These are phyloP conservation scores for Ferrisia virgata DNA, from an alignment of 2,888 invertebrate species.

Conservation along the genomic window DNA sequence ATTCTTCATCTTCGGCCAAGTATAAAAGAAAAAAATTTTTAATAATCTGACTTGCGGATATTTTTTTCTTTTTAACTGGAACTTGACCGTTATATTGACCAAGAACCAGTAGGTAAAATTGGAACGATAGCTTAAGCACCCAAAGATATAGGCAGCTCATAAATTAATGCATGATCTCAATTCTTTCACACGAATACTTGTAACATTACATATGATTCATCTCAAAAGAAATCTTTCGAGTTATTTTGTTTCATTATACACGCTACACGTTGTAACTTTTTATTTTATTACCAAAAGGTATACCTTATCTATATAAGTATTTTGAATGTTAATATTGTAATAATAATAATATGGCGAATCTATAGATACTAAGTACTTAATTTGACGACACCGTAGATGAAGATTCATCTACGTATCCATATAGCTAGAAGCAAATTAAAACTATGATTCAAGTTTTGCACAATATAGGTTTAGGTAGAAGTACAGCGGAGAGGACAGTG, in stretches of 20 bases:
- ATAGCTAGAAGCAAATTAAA: background rate
- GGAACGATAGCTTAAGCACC: slow-evolving; percentile 6
- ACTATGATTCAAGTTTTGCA: slow-evolving; percentile 26
- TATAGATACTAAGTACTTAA: background rate
- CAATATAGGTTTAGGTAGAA: background rate
- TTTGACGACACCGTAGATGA: background rate
- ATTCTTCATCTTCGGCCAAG: background rate
- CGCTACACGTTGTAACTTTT: background rate
- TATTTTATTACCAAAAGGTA: background rate
- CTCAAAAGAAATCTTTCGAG: background rate
- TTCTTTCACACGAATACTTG: background rate
- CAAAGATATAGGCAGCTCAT: background rate
- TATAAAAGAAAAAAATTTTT: background rate
- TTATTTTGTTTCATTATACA: background rate
- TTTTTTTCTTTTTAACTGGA: background rate
- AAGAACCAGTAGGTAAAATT: slow-evolving; percentile 12
- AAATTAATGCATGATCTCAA: background rate
- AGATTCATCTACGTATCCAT: background rate
- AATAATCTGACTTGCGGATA: background rate
- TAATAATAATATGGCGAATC: too few species aligned
- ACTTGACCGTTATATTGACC: slow-evolving; percentile 33
- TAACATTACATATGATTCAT: background rate
- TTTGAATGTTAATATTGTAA: too few species aligned
- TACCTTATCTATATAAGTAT: too few species aligned
- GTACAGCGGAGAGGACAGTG: background rate